Base-by-base conservation (phyloP, 2,888 invertebrate species). In the Hirtodrosophila duncani region DNA sequence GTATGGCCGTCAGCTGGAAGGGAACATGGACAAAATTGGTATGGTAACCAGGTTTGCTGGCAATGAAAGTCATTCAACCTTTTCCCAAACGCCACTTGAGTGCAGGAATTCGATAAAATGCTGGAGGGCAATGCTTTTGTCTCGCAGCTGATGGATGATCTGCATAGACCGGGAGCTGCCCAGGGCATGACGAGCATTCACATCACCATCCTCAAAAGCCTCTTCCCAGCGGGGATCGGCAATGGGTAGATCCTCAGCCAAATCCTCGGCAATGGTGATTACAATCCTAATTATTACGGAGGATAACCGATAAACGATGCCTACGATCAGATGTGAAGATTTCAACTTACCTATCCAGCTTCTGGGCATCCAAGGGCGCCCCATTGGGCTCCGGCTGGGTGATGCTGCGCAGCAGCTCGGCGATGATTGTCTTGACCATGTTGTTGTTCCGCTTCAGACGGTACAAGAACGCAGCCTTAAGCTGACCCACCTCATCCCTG, bases 181-280 rank as follows among this genome's bases (percentile, higher is more conserved):
- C 18, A 92, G 87, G 1, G 90, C 88, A 74, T 86, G 74, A 64
- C 86, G 86, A n/a, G n/a, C n/a, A 2, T 85, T 80, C 3, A 70
- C 81, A 2, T 83, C 85, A 3, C 69, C 48, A 27, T 81, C 69
- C 16, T 78, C 64, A 29, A 83, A 77, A 0, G 72, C 71, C 51
- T 87, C 82, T 65, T 88, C 88, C 90, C 90, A 90, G 68, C 81
- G 83, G 0, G 97, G 97, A 89, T 98, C 98, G 8, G 94, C 92
- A 0, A 93, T 92, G 1, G 97, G 97, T 63, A 92, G 91, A 86
- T 97, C 97, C 84, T 97, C 94, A 44, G 96, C 90, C 70, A 97
- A 89, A 83, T 94, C 93, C 52, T 89, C 88, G 48, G 94, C 94
- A 16, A 95, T 90, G 41, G 88, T 87, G 8, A 91, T 85, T n/a